These are phyloP conservation scores for Cantharis rustica DNA, from an alignment of 2,888 invertebrate genomes.

Conservation along the genomic window DNA sequence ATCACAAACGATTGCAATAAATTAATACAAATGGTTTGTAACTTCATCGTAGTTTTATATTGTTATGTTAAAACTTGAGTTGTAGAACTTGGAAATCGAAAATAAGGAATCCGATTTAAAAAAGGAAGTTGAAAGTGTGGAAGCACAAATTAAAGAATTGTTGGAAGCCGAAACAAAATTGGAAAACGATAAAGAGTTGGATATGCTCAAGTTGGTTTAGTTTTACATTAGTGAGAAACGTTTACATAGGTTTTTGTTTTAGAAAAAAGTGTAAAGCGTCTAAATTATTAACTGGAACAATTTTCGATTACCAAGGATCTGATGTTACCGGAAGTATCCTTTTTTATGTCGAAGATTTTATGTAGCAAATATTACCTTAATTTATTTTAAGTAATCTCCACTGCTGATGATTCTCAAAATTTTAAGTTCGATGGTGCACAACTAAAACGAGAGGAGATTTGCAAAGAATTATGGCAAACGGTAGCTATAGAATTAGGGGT, in stretches of 20 bases:
- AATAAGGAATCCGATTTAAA: neutral
- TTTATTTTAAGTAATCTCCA: neutral
- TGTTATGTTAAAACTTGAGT: neutral
- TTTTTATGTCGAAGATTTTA: neutral
- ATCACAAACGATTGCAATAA: neutral
- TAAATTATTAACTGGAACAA: conserved; percentile 6
- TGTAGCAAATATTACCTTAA: neutral
- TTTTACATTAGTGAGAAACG: neutral
- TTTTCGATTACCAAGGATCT: conserved; percentile 5
- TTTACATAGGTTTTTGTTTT: neutral
- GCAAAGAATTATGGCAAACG: neutral
- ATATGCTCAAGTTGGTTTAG: neutral
- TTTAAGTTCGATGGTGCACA: neutral
- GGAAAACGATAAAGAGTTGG: neutral
- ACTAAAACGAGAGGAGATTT: neutral
- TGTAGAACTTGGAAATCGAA: neutral
- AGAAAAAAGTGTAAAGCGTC: neutral
- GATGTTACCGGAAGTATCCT: conserved; percentile 14
- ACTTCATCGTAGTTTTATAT: neutral
- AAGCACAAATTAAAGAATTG: neutral
- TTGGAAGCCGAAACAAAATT: neutral
- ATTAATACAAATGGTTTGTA: neutral
- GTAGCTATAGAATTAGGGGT: neutral
- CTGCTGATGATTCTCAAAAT: neutral
- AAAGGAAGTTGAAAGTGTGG: neutral